Percentiles rank a stretch among this genome's conserved stretches.
phyloP scores from a whole-genome alignment of 2,113 vertebrate species.

The Prinia subflava region DNA sequence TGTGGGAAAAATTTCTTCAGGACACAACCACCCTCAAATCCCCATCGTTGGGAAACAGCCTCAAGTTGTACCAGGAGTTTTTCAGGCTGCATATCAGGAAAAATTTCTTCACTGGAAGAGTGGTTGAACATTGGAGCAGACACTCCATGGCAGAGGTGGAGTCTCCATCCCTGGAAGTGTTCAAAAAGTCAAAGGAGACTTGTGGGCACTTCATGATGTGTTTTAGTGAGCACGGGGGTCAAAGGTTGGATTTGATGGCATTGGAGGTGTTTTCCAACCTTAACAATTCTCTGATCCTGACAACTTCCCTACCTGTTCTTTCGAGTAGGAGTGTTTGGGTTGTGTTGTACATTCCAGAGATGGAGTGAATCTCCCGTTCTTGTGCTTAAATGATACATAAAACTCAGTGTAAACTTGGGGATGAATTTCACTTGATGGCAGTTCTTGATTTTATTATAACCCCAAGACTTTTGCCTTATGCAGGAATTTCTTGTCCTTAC shows the following conservation, averaged over 20 bases:
- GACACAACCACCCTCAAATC: neutral
- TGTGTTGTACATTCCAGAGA: neutral
- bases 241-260: neutral
- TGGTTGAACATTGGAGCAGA: neutral
- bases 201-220: neutral
- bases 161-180: neutral
- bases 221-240: neutral
- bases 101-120: neutral
- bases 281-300: neutral
- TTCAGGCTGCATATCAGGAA: neutral
- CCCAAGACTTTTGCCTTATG: neutral
- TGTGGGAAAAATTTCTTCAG: neutral
- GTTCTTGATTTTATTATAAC: neutral
- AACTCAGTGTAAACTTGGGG: neutral
- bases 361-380: neutral
- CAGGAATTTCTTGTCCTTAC: neutral
- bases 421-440: neutral
- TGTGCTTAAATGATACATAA: neutral
- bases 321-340: neutral
- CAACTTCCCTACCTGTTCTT: neutral
- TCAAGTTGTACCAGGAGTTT: neutral
- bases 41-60: fast-evolving
- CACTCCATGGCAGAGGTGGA: neutral
- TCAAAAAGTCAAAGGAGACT: neutral
- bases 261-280: neutral